Base-by-base conservation (phyloP, 2,113 vertebrate genomes). In the Poeciliopsis retropinna region DNA sequence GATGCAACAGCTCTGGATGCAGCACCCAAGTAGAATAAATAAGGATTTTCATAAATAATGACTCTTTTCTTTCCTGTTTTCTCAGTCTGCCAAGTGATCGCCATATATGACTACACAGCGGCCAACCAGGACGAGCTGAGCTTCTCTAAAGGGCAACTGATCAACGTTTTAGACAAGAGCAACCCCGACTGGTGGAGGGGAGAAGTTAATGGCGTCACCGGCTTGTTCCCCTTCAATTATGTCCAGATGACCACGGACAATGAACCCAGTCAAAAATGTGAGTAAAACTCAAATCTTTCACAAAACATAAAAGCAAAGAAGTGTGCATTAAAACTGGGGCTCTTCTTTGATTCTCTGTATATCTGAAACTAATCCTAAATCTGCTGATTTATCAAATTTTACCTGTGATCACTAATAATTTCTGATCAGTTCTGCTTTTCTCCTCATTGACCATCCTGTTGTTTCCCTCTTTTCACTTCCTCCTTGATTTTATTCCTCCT, bases 141-240 rank as follows among this genome's bases (percentile, higher is more conserved):
- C 82, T 98, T 99, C 93, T 95, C 95, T 82, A 97, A 97, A 89
- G 95, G 95, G 67, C 98, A 99, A 69, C 88, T 97, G 61, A 97
- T 99, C 68, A 97, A 93, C 17, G 97, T 99, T 17, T 84, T 97
- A 64, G 96, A 93, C 91, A 98, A 96, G 87, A 97, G 94, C 27
- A 85, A 98, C 69, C 94, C 94, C 41, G 97, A 99, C 74, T 99
- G 98, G 98, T 99, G 98, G 98, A 98, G 95, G 91, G 97, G 97
- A 80, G 97, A 99, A 87, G 70, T 93, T 85, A 95, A 75, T 14
- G 97, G 97, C 4, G 77, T 92, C 72, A 96, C 95, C 0, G 98
- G 97, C 80, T 96, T 99, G 78, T 96, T 99, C 81, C 98, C 98
- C 72, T 96, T 95, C 66, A 99, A 99, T 88, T 99, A 99, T 2